Conservation (phyloP, 2,888 invertebrate genomes). For the Ferrisia virgata region DNA sequence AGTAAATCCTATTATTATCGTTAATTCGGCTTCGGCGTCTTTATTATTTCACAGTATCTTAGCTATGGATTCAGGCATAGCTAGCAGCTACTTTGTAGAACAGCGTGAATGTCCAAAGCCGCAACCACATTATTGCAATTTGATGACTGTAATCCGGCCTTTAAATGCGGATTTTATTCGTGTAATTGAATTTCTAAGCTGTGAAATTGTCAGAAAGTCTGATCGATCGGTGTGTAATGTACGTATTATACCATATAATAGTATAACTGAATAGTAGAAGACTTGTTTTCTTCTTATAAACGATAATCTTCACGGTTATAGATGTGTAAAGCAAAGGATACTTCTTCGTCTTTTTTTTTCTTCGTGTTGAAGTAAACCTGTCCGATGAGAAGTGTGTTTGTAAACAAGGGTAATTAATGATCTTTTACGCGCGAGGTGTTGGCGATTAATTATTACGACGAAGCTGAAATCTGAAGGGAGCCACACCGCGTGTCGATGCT, state of each 20-base stretch:
- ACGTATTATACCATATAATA: too few species aligned
- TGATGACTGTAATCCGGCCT: constrained; percentile 9
- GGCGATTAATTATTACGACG: not conserved
- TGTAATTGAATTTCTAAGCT: not conserved
- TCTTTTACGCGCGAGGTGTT: not conserved
- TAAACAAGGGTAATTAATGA: not conserved
- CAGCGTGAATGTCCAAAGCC: too few species aligned
- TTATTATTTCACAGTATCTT: too few species aligned
- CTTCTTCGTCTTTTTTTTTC: not conserved
- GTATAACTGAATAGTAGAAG: too few species aligned
- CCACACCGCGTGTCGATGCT: too few species aligned
- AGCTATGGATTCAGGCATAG: too few species aligned
- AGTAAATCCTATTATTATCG: constrained; percentile 23
- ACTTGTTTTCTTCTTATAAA: not conserved
- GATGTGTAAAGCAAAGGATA: not conserved
- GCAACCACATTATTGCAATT: not conserved
- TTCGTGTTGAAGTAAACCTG: not conserved
- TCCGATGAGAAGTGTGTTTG: not conserved
- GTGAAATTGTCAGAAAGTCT: not conserved
- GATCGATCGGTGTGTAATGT: not conserved
- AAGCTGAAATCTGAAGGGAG: not conserved
- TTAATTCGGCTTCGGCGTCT: not conserved
- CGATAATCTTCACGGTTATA: not conserved
- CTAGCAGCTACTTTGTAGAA: too few species aligned
- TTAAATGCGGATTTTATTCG: not conserved